A percentile compares a stretch with the other conserved stretches of the same genome.
Evolutionary conservation across 2,797 vertebrate species (phyloP).

Genomic region (Rhabdomys pumilio): DNA sequence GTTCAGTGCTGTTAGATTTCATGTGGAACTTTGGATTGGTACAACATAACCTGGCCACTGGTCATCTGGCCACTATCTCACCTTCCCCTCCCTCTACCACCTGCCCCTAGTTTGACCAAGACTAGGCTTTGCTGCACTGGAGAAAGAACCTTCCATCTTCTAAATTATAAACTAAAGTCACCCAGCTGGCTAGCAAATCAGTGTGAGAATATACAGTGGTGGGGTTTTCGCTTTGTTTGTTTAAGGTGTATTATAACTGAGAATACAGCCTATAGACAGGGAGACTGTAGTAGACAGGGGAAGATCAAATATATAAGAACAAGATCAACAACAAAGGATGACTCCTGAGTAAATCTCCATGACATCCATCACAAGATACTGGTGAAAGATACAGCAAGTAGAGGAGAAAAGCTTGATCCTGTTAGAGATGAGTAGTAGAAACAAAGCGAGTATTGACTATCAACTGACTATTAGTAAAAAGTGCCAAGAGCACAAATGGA

Average conservation of each 20-base stretch:
- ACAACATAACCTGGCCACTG: no score
- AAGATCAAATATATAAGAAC: not conserved
- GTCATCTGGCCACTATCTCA: no score
- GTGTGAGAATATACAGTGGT: not conserved
- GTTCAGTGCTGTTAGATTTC: not conserved
- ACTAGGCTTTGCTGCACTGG: conserved; percentile 46
- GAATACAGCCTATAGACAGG: not conserved
- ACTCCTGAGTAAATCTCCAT: not conserved
- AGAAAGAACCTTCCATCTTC: conserved; percentile 11
- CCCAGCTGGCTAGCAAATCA: conserved; percentile 73
- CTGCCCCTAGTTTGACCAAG: not conserved
- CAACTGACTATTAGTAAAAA: not conserved
- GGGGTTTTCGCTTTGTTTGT: not conserved
- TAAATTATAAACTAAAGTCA: conserved; percentile 64
- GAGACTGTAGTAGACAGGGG: not conserved
- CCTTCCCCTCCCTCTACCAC: no score
- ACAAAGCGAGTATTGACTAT: not conserved
- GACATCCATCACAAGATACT: not conserved
- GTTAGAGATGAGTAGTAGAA: not conserved
- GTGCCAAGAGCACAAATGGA: not conserved
- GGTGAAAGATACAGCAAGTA: not conserved
- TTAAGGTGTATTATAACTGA: not conserved
- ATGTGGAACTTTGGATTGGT: no score
- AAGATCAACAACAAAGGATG: not conserved
- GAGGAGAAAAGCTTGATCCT: not conserved